Base-by-base conservation (phyloP, 2,113 vertebrate species). In the Takifugu bimaculatus region DNA sequence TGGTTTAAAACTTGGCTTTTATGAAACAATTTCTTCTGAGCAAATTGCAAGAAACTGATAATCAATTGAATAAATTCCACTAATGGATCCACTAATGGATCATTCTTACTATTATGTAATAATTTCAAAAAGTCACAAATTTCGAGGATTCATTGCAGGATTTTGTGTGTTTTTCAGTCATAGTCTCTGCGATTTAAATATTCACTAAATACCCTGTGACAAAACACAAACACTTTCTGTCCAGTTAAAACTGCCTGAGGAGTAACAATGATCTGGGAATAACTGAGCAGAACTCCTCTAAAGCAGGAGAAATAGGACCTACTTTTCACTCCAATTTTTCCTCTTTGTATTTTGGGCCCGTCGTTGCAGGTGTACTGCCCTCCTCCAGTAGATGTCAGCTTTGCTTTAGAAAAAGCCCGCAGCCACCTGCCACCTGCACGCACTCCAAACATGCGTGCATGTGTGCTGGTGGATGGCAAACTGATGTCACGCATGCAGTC, bases 251-350 rank as follows among this genome's bases (percentile, higher is more conserved):
- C 94, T 97, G 92, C 75, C 97, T 94, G 93, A 94, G 93, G 92
- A 92, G 90, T 96, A 95, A 98, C 94, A 93, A 93, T 88, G 87
- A 88, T 93, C 92, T 94, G 95, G 96, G 94, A 98, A 98, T 96
- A 95, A 96, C 92, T 94, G 91, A 96, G 91, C 90, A 94, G 93
- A 89, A 90, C 90, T 91, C 91, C 89, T 90, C 90, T 92, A 85
- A 91, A 87, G 90, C 57, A 63, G 12, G 58, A 69, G 75, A 60
- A 57, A 42, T 27, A 60, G 53, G 72, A 47, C 14, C 1, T 13
- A 12, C 11, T 47, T 26, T 25, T 15, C n/a, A 50, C 3, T 0
- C 26, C 15, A 50, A 50, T 6, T 26, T 10, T n/a, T 0, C 2
- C 20, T 50, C 4, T 26, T 20, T 10, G 9, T 10, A 25, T 26